Evolutionary conservation across 2,797 vertebrate genomes (phyloP).

Genomic region (Spinibarbus caldwelli): DNA sequence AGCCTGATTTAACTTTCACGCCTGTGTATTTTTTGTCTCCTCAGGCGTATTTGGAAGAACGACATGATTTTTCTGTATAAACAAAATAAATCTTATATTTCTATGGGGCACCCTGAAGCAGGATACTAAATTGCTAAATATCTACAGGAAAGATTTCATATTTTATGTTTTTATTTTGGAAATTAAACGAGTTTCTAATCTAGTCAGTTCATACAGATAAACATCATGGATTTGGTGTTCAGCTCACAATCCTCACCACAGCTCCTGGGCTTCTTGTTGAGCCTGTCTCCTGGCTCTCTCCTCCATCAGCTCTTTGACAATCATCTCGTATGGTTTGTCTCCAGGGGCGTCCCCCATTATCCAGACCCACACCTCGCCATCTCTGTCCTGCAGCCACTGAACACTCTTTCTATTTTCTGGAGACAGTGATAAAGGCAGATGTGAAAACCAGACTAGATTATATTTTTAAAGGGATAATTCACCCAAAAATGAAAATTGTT

Average conservation of each 20-base stretch:
- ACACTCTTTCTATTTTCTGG: slow-evolving; percentile 76
- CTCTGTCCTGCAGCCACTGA: slow-evolving; percentile 79
- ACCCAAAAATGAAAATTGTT: no score
- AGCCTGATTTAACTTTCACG: background rate
- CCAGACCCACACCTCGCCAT: slow-evolving; percentile 87
- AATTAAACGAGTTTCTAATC: background rate
- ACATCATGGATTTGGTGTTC: background rate
- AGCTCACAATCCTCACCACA: slow-evolving; percentile 77
- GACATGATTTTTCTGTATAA: background rate
- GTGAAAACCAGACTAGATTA: background rate
- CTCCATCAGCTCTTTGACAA: slow-evolving; percentile 81
- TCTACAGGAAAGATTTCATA: background rate
- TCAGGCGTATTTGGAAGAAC: background rate
- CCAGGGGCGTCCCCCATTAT: slow-evolving; percentile 84
- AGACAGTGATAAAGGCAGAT: slow-evolving; percentile 9
- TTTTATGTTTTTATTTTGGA: background rate
- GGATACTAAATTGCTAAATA: background rate
- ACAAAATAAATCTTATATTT: background rate
- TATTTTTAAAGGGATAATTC: background rate
- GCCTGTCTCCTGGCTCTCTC: slow-evolving; percentile 81
- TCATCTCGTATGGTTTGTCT: slow-evolving; percentile 81
- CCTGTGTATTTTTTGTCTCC: background rate
- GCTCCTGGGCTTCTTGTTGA: slow-evolving; percentile 81
- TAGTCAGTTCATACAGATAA: background rate
- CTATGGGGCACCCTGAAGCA: background rate